Evolutionary conservation across 1,140 invertebrate genomes (phyloP), one percentile per base, ranked within the genome.

Genomic region (Aporrectodea caliginosa): DNA sequence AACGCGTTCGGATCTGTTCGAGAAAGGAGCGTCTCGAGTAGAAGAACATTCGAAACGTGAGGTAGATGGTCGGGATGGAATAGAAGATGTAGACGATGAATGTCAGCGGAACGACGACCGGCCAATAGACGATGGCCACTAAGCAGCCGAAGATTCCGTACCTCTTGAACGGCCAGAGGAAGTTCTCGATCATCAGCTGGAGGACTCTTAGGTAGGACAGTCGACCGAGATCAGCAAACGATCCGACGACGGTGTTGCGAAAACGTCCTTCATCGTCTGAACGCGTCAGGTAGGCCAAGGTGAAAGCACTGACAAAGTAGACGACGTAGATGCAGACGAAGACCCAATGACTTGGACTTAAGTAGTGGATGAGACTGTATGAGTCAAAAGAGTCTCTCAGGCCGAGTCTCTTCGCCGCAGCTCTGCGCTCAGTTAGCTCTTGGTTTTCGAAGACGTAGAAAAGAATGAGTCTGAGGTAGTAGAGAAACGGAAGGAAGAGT

Each of bases 11-110:
- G 29, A 30, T 32, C 35, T 35, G 33, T 69, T 78, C 33, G 29
- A 34, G 30, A 68, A 78, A 72, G n/a, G 33, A 58, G 31, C 71
- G 33, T 34, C 43, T 77, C 30, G 85, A 82, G 79, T 87, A 84
- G 81, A 82, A 87, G 16, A 86, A 75, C 16, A 87, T 82, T 78
- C 86, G 81, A 71, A 73, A 84, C 0, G 84, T 82, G 6, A 88
- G 79, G 78, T 86, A 87, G 16, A 87, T 69, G 0, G 85, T 86
- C 2, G 87, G 87, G n/a, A 88, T 78, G 32, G 84, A 85, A 74
- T 87, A 88, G 0, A 86, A 14, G 22, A 82, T 43, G 75, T 85
- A 84, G 6, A 86, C 79, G 22, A 84, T 2, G 1, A 81, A 69
- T 35, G 83, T 84, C 2, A 85, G 31, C 6, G 87, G 87, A 1